A percentile compares a stretch with the other conserved stretches of the same genome.
These are phyloP conservation scores for Drosophila littoralis DNA, from an alignment of 1,140 invertebrate genomes.

Conservation along the genomic window DNA sequence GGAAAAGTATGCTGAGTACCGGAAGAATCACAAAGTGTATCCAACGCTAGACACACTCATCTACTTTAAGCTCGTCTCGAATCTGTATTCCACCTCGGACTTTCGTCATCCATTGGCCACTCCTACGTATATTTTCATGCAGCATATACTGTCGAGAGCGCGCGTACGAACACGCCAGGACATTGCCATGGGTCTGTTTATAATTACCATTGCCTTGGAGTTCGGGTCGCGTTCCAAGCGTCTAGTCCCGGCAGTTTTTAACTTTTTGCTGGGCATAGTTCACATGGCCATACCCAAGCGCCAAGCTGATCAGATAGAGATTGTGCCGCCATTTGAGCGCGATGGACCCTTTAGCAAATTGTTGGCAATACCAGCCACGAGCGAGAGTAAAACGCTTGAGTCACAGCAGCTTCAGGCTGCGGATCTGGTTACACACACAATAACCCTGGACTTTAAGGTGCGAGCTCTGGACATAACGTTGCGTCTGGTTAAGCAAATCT, in stretches of 20 bases:
- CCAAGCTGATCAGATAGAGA: slow-evolving; percentile 86
- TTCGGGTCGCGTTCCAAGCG: slow-evolving; percentile 92
- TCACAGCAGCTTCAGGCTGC: slow-evolving; percentile 45
- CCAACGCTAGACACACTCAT: slow-evolving; percentile 90
- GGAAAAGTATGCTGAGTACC: slow-evolving; percentile 89
- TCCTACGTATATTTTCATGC: slow-evolving; percentile 92
- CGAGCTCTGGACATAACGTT: slow-evolving; percentile 85
- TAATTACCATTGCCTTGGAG: slow-evolving; percentile 90
- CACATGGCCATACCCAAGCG: slow-evolving; percentile 87
- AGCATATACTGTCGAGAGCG: slow-evolving; percentile 89
- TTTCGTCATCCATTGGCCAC: slow-evolving; percentile 94
- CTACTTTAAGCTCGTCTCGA: slow-evolving; percentile 91
- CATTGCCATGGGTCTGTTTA: slow-evolving; percentile 91
- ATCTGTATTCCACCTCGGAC: slow-evolving; percentile 95
- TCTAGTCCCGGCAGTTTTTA: slow-evolving; percentile 91
- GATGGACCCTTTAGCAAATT: slow-evolving; percentile 83
- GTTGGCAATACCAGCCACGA: slow-evolving; percentile 48
- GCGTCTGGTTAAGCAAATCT: slow-evolving; percentile 86
- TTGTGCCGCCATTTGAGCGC: slow-evolving; percentile 88
- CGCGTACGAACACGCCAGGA: slow-evolving; percentile 88
- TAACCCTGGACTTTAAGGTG: slow-evolving; percentile 87
- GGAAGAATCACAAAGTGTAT: slow-evolving; percentile 87
- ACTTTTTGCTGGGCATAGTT: slow-evolving; percentile 90
- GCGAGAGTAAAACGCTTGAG: slow-evolving; percentile 39
- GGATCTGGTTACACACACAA: slow-evolving; percentile 67